Evolutionary conservation across 2,113 vertebrate species (phyloP), one percentile per base, ranked within the genome.

Genomic region (Oncorhynchus masou): DNA sequence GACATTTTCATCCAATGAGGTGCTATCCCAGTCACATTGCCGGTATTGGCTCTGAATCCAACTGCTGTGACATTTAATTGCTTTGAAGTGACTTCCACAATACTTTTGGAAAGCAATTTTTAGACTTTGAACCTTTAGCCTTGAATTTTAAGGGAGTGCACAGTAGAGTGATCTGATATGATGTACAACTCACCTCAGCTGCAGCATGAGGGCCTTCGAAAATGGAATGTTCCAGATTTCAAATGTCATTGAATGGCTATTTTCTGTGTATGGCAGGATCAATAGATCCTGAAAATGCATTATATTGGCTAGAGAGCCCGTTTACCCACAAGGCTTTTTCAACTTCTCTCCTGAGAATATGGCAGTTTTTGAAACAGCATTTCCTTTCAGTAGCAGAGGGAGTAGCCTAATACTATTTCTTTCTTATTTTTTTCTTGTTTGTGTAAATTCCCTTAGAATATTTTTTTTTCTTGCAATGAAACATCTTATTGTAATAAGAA

Each of bases 181-280:
- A 68, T 29, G 34, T 54, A 12, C 62, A 27, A 60, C 39, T 65
- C 49, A 75, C 60, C 20, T 79, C 39, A 27, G 16, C 20, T 64
- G 34, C 45, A 70, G 19, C 34, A 27, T 70, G 39, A 51, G 57
- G 70, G 16, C 68, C 24, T 48, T 2, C 29, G 9, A 69, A 57
- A 6, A 24, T 68, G 75, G 29, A 48, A 48, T 62, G 64, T 74
- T 74, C 51, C 51, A 54, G 51, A 54, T 54, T 15, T 16, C 5
- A 79, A 75, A 81, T 78, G 75, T 62, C 68, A 74, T 22, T 54
- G 48, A 77, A 45, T 70, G 78, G 68, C 75, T 25, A 31, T 67
- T 68, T 27, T 39, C 24, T 31, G 13, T 72, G 16, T 22, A 25
- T 69, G 71, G 13, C 24, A 51, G 34, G 65, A 68, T 75, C 70